Conservation (phyloP, 1,140 invertebrate genomes). For the Pachypeltis micranthus region DNA sequence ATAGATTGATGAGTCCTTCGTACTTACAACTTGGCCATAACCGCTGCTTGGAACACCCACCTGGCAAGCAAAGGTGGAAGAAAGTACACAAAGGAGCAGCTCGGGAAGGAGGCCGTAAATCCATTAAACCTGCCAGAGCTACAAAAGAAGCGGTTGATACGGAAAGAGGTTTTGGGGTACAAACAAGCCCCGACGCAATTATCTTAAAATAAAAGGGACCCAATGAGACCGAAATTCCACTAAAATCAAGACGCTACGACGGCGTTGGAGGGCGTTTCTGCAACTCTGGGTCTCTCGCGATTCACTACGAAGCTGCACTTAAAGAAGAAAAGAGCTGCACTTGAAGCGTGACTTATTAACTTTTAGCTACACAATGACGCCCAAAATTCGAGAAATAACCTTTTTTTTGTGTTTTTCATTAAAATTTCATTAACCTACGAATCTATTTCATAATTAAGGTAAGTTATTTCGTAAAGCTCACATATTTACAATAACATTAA, state of each 20-base stretch:
- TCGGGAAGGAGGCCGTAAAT: too few relatives aligned
- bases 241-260: not conserved
- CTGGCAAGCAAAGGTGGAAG: too few relatives aligned
- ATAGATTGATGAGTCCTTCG: too few relatives aligned
- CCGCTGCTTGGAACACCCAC: too few relatives aligned
- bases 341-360: not conserved
- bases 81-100: too few relatives aligned
- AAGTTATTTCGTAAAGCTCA: not conserved
- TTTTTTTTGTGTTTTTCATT: not conserved
- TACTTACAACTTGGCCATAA: too few relatives aligned
- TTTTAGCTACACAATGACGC: not conserved
- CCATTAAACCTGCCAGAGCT: too few relatives aligned
- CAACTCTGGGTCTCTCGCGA: not conserved
- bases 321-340: not conserved
- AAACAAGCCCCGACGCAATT: not conserved
- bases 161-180: not conserved
- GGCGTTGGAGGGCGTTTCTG: not conserved
- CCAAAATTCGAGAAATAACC: not conserved
- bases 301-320: slow-evolving; percentile 5
- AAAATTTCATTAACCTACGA: not conserved
- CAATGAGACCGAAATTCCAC: not conserved
- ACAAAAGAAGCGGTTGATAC: not conserved
- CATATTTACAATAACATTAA: not conserved
- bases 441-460: not conserved
- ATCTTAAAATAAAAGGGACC: not conserved